Evolutionary conservation across 2,113 vertebrate genomes (phyloP), one percentile per base, ranked within the genome.

Genomic region (Myxocyprinus asiaticus): DNA sequence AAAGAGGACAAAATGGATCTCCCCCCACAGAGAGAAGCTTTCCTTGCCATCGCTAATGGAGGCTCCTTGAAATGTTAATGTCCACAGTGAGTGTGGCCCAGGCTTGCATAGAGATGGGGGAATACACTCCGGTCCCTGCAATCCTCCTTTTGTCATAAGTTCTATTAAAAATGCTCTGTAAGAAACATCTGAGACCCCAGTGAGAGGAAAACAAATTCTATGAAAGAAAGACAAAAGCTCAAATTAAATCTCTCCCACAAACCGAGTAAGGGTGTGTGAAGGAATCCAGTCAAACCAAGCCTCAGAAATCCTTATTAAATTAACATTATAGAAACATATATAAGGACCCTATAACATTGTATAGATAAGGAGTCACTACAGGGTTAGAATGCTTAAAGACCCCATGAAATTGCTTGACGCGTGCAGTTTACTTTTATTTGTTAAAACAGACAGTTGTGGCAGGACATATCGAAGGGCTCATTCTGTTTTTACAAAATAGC

Each of bases 51-150:
- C 87, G 81, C 93, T 95, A 94, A 93, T 93, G 93, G 93, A 93
- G 91, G 90, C 90, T 92, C 94, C 95, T 97, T 97, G 96, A 97
- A 96, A 96, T 96, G 96, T 95, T 95, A 98, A 96, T 97, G 91
- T 88, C 88, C 88, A 77, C 90, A 91, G 94, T 93, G 94, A 93
- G 92, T 93, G 92, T 94, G 93, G 94, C 91, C 88, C 84, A 91
- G 94, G 94, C 92, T 92, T 92, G 94, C 95, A 93, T 92, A 92
- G 94, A 93, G 93, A 95, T 90, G 94, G 94, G 94, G 94, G 95
- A 95, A 96, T 92, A 91, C 88, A 88, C 92, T 88, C 87, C 88
- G 88, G 94, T 93, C 93, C 90, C 87, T 9, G 69, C 90, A 92
- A 93, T 93, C 92, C 90, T 92, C 11, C 67, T 76, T 95, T 96